Evolutionary conservation across 2,888 invertebrate species (phyloP), one percentile per base, ranked within the genome.

Genomic region (Noctua fimbriata): DNA sequence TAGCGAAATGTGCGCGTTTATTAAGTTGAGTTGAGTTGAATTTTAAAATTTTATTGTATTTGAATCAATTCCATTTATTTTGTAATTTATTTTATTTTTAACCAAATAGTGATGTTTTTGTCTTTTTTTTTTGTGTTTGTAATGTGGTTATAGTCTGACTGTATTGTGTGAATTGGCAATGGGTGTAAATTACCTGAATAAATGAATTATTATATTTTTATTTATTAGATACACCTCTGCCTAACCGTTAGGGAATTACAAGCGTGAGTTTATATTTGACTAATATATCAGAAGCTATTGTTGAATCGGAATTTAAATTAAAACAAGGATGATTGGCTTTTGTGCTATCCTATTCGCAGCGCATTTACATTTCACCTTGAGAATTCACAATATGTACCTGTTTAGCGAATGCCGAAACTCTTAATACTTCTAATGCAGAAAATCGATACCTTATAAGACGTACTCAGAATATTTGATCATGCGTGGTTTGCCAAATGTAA

Each of bases 331-430:
- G 16, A 63, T 85, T 16, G 21, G 82, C 12, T 86, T 73, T 74
- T 47, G n/a, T 76, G 49, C 41, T n/a, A 58, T 73, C 16, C 32
- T n/a, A 66, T 73, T 73, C 32, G 65, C 24, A 63, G 69, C 36
- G 60, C 32, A 85, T 74, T 84, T 78, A 71, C 73, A 81, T 81
- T 69, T 87, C 32, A 78, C 76, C 49, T 77, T 69, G 65, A 41
- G 60, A 69, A 58, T 77, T 49, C n/a, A 60, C 36, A 41, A 75
- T 67, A 73, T 69, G 7, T 49, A 65, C 18, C 28, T 41, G 63
- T 36, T 69, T 47, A 70, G 52, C 28, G 24, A 65, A 73, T 67
- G 24, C 41, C 32, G 63, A 71, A 77, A 14, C 21, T 67, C 55
- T 63, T 72, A 52, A 58, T 52, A 74, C 58, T 49, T 3, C 32